Percentiles rank a stretch among this genome's conserved stretches.
Conservation (phyloP, 2,113 vertebrate species). For the Zosterops borbonicus region DNA sequence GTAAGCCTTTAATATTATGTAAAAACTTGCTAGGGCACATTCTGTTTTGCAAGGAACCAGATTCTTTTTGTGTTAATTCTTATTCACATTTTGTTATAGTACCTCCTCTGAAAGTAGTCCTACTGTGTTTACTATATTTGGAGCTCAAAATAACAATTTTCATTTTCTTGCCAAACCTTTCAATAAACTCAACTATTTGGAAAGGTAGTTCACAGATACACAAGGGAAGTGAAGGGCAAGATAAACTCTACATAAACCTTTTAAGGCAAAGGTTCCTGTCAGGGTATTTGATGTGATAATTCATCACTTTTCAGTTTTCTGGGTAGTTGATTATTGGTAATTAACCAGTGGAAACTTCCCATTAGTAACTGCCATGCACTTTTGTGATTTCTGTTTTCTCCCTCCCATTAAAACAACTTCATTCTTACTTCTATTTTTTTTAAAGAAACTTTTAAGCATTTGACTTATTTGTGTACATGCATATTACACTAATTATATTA, state of each 20-base stretch:
- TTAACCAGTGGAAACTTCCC: neutral
- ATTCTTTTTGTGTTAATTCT: neutral
- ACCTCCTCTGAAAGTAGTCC: neutral
- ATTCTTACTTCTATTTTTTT: neutral
- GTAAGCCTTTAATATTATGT: slow-evolving; percentile 3
- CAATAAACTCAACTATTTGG: neutral
- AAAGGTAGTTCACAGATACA: neutral
- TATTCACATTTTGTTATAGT: neutral
- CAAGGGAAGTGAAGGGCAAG: neutral
- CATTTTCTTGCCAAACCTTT: neutral
- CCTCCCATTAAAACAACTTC: neutral
- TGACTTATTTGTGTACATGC: neutral
- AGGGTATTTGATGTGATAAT: neutral
- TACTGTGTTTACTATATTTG: neutral
- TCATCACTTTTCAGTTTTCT: neutral
- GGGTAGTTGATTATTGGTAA: neutral
- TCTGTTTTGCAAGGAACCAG: neutral
- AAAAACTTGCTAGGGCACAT: slow-evolving; percentile 44
- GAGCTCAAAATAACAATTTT: neutral
- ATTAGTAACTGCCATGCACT: neutral
- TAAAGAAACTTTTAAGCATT: neutral
- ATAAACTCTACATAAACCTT: neutral
- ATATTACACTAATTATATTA: neutral
- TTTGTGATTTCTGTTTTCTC: neutral
- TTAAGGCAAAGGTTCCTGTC: neutral